Percentiles rank a stretch among this genome's conserved stretches.
Conservation (phyloP, 1,140 invertebrate species). For the Cydia splendana region DNA sequence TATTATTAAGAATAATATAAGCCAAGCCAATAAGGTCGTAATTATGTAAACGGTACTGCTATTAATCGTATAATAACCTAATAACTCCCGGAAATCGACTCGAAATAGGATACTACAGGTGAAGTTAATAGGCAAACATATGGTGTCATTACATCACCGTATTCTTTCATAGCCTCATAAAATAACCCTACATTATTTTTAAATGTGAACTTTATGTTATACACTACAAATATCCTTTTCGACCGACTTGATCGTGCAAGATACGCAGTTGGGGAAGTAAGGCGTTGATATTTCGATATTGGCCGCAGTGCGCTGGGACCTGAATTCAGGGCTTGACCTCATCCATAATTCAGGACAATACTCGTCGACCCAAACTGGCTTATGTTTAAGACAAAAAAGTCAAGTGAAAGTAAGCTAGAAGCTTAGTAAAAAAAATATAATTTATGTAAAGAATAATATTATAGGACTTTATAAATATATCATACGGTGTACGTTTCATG, state of each 20-base stretch:
- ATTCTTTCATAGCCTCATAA: background rate
- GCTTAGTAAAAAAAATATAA: background rate
- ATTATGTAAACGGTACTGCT: background rate
- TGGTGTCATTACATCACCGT: background rate
- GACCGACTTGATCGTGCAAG: background rate
- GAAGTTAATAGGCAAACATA: background rate
- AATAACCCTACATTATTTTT: background rate
- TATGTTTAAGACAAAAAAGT: slow-evolving; percentile 44
- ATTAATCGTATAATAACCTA: background rate
- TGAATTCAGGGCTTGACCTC: slow-evolving; percentile 66
- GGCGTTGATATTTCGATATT: background rate
- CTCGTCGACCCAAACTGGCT: slow-evolving; percentile 41
- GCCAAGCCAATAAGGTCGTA: background rate
- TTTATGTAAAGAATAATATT: background rate
- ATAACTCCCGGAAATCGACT: background rate
- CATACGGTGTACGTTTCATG: no score
- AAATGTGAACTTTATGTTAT: background rate
- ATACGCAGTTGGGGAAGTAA: background rate
- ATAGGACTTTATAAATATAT: background rate
- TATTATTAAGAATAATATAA: no score
- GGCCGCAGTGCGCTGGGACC: slow-evolving; percentile 38
- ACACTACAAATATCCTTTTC: background rate
- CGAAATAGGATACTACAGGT: background rate
- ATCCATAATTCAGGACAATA: slow-evolving; percentile 62
- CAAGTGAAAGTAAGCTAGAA: slow-evolving; percentile 22